Base-by-base conservation (phyloP, 2,797 vertebrate genomes). In the Rachycentron canadum region DNA sequence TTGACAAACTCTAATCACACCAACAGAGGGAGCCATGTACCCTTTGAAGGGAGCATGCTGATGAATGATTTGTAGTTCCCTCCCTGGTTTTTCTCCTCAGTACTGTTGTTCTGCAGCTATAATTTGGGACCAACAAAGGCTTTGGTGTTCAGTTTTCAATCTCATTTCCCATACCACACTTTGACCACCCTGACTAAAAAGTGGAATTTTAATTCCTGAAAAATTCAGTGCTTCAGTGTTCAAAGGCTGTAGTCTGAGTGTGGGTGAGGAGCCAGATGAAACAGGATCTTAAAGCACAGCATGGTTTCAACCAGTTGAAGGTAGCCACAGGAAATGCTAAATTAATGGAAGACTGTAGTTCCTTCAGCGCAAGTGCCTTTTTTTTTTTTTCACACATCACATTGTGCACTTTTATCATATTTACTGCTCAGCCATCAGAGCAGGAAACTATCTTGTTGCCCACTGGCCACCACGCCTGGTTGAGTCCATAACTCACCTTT, bases 11-110 rank as follows among this genome's bases (percentile, higher is more conserved):
- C 7, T 28, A 13, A 28, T 75, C 0, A 59, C 3, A 41, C 90
- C 93, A 90, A 67, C 73, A 93, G 93, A 90, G 86, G 91, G 91
- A 71, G 93, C 88, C 82, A 80, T 84, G 32, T 34, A 68, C 64
- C 82, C 60, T 78, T 61, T 60, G 36, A 63, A 50, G 28, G 21
- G 70, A 53, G 3, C 9, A 0, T 40, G 21, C 38, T 78, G 32
- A 45, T 26, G 13, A 70, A 38, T 26, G 59, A 73, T 82, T 75
- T 70, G 36, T 32, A 60, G 66, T 69, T 26, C 30, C 67, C 23
- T 69, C 28, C 47, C 32, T 57, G 12, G 0, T 60, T 67, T 74
- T 56, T 66, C 30, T 72, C 50, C 25, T 70, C 63, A 76, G 30
- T 63, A 6, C 62, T 65, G 56, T 59, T 78, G 49, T 75, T 79